A percentile compares a stretch with the other conserved stretches of the same genome.
phyloP scores from a whole-genome alignment of 1,140 invertebrate genomes.

The Penaeus indicus region DNA sequence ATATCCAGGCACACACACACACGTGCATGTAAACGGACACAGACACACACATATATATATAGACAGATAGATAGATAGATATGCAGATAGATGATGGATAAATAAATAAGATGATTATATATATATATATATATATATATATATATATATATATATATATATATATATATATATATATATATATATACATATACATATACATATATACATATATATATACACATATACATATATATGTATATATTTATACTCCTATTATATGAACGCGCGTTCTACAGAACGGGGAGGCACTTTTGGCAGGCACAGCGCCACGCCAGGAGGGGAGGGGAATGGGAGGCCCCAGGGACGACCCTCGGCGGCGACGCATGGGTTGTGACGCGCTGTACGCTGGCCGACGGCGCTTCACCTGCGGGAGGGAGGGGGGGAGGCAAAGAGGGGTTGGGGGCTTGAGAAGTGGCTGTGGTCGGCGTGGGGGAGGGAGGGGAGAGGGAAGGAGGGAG shows the following conservation, averaged over 20 bases:
- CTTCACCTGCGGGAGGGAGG: background rate
- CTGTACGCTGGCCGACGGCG: background rate
- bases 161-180: background rate
- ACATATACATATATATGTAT: background rate
- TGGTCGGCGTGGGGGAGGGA: background rate
- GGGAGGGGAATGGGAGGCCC: background rate
- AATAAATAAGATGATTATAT: background rate
- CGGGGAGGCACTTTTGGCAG: too few relatives aligned
- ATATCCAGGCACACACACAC: too few relatives aligned
- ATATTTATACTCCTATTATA: background rate
- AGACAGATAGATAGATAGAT: too few relatives aligned
- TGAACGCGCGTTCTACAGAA: too few relatives aligned
- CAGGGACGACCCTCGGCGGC: background rate
- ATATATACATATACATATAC: background rate
- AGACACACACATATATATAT: too few relatives aligned
- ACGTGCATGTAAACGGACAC: too few relatives aligned
- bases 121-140: slow-evolving; percentile 15
- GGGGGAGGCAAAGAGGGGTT: background rate
- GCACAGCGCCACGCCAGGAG: background rate
- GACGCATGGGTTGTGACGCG: background rate
- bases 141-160: background rate
- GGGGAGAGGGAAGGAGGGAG: background rate
- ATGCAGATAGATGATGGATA: background rate
- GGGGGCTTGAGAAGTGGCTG: background rate
- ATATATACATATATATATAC: slow-evolving; percentile 7